Conservation (phyloP, 2,888 invertebrate genomes). For the Aleiodes leptofemur region DNA sequence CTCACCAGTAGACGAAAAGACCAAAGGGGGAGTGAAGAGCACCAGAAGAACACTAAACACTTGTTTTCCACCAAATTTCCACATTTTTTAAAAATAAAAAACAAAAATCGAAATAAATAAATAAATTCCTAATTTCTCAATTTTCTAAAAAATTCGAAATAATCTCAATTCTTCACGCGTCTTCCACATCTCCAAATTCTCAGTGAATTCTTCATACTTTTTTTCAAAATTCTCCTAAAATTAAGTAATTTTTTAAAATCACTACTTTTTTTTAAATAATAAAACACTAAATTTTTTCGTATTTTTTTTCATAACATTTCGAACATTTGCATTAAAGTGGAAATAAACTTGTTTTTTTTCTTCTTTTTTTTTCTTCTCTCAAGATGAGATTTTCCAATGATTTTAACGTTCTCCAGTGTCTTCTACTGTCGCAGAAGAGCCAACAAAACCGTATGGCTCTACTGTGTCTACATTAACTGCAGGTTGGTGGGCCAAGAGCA, state of each 20-base stretch:
- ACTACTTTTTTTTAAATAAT: neutral
- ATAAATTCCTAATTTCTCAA: neutral
- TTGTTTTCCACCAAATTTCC: neutral
- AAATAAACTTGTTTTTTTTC: no score
- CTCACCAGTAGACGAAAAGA: neutral
- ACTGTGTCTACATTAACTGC: constrained; percentile 5
- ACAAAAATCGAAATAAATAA: no score
- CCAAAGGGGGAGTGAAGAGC: neutral
- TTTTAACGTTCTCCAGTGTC: neutral
- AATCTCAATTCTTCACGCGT: constrained; percentile 7
- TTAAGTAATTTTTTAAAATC: neutral
- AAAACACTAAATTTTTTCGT: neutral
- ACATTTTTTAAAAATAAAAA: neutral
- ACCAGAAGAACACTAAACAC: constrained; percentile 3
- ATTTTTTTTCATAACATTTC: neutral
- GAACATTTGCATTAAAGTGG: no score
- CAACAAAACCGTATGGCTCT: constrained; percentile 20
- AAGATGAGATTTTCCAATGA: no score
- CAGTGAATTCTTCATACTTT: neutral
- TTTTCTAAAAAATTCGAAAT: neutral
- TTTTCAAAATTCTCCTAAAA: no score
- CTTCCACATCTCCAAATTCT: constrained; percentile 1
- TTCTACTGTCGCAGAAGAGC: neutral
- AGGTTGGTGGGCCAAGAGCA: constrained; percentile 45
- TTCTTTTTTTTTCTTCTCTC: no score